Evolutionary conservation across 2,888 invertebrate genomes (phyloP), one percentile per base, ranked within the genome.

Genomic region (Blastobasis adustella): DNA sequence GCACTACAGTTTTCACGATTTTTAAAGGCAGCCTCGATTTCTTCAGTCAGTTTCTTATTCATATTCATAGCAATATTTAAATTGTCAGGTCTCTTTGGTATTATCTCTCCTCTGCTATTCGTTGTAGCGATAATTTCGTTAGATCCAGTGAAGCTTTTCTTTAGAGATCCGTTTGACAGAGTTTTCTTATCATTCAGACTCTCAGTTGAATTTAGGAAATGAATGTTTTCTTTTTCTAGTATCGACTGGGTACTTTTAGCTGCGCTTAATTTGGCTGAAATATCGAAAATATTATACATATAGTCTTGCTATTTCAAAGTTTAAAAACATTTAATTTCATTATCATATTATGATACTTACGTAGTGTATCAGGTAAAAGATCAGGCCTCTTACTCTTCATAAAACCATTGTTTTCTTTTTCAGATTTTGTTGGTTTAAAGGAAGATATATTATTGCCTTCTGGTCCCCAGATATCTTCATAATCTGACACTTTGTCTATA

Each of bases 401-500:
- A 6, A 86, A 55, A 8, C 90, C 90, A 57, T 91, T 88, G 55
- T 84, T 89, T 50, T 84, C 83, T 61, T 75, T 82, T 59, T 85
- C 86, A 50, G 67, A 59, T 66, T 80, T 81, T 64, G 81, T 65
- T 60, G 90, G 84, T 64, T 88, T 83, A 56, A 89, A 89, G 36
- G 87, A 83, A 42, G 89, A 82, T 60, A 88, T 85, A 57, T 76
- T 82, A 59, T 86, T 87, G 57, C 78, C 76, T 69, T 92, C 92
- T 50, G 92, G 92, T 57, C 94, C 92, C 97, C 98, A 98, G 63
- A 98, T 93, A 74, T 98, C 98, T 84, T 98, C 98, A 73, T 98
- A 98, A 80, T 98, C 98, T 65, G 97, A 97, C 46, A 95, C 93
- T 86, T 97, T 97, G 73, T 98, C 98, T 57, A 95, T 94, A 40